Conservation (phyloP, 1,140 invertebrate genomes). For the Temnothorax longispinosus region DNA sequence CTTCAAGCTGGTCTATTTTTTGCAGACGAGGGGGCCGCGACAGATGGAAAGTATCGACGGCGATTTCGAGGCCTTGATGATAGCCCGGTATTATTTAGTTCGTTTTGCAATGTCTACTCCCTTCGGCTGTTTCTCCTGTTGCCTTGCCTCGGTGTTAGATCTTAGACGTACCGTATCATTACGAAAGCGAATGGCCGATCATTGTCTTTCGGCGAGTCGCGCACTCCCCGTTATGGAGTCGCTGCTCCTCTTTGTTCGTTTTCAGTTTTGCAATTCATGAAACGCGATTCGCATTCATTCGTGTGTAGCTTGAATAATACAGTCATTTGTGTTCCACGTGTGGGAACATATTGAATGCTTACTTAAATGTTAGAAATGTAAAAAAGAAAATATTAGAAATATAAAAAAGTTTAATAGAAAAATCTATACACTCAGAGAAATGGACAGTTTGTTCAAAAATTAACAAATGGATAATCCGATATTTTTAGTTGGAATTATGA, state of each 20-base stretch:
- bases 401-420: not conserved
- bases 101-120: constrained; percentile 30
- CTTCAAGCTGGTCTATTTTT: constrained; percentile 1
- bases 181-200: constrained; percentile 49
- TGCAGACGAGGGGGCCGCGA: not conserved
- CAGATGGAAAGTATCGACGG: constrained; percentile 7
- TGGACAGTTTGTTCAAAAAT: too few relatives aligned
- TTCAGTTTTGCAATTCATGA: constrained; percentile 54
- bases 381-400: not conserved
- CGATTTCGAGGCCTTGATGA: constrained; percentile 30
- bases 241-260: constrained; percentile 36
- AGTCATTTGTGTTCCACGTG: not conserved
- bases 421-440: too few relatives aligned
- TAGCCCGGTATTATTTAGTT: constrained; percentile 39
- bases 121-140: constrained; percentile 11
- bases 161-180: constrained; percentile 44
- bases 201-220: constrained; percentile 53
- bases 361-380: not conserved
- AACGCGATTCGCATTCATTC: constrained; percentile 20
- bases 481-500: too few relatives aligned
- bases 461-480: too few relatives aligned
- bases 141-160: constrained; percentile 14
- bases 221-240: constrained; percentile 28
- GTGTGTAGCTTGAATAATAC: not conserved
- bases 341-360: not conserved